Evolutionary conservation across 1,140 invertebrate species (phyloP).

Genomic region (Danaus melanippus): DNA sequence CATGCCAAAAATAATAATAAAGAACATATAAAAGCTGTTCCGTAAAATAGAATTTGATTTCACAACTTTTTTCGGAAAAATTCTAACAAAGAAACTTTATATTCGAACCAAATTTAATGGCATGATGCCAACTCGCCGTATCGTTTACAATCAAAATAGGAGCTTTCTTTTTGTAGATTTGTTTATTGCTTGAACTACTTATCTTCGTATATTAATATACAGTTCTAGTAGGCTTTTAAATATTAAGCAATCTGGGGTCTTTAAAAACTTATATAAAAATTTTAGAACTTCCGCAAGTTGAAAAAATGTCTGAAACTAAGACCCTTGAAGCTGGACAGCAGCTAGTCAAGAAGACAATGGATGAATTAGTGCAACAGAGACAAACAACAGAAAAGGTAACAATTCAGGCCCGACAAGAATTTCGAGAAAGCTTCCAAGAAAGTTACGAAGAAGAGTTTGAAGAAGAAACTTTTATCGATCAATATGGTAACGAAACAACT

Average conservation of each 20-base stretch:
- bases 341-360: slow-evolving; percentile 67
- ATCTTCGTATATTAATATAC: no score
- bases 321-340: slow-evolving; percentile 57
- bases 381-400: slow-evolving; percentile 56
- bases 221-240: no score
- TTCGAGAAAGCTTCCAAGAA: slow-evolving; percentile 59
- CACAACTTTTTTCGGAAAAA: slow-evolving; percentile 15
- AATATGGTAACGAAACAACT: slow-evolving; percentile 62
- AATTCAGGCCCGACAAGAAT: slow-evolving; percentile 68
- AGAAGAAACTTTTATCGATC: slow-evolving; percentile 65
- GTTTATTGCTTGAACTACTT: no score
- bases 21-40: no score
- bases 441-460: slow-evolving; percentile 69
- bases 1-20: no score
- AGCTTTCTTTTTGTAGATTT: slow-evolving; percentile 30
- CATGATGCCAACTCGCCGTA: slow-evolving; percentile 37
- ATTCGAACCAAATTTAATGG: slow-evolving; percentile 47
- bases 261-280: no score
- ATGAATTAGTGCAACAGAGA: slow-evolving; percentile 57
- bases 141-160: slow-evolving; percentile 46
- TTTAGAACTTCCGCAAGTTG: no score
- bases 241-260: no score
- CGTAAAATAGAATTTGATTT: no score
- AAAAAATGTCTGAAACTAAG: slow-evolving; percentile 56
- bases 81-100: slow-evolving; percentile 50